These are phyloP conservation scores for Picus viridis DNA, from an alignment of 2,797 vertebrate genomes.

Conservation along the genomic window DNA sequence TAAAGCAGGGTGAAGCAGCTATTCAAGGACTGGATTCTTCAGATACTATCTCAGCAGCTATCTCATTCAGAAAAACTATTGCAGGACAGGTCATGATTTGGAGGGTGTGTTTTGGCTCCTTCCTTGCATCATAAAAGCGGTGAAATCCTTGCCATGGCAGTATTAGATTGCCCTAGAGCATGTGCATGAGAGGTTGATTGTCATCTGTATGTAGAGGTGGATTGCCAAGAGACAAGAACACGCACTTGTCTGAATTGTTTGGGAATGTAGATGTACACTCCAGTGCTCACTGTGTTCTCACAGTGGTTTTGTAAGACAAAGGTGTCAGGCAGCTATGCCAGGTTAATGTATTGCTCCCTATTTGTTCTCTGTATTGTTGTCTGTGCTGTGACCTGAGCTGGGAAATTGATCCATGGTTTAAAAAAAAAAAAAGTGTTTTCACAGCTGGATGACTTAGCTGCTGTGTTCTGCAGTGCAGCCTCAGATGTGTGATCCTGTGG, in stretches of 20 bases:
- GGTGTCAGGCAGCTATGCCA: neutral
- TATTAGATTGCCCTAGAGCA: neutral
- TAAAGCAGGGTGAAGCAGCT: neutral
- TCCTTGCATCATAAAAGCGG: neutral
- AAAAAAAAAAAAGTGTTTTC: neutral
- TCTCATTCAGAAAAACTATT: slow-evolving; percentile 39
- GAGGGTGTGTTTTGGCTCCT: neutral
- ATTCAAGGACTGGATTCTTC: neutral
- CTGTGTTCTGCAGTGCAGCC: neutral
- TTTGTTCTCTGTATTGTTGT: neutral
- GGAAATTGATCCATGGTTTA: neutral
- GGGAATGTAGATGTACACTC: neutral
- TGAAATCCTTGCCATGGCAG: neutral
- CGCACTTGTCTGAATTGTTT: neutral
- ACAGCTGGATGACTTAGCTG: neutral
- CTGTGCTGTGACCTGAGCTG: neutral
- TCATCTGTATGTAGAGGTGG: neutral
- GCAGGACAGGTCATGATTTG: neutral
- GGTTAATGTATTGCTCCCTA: neutral
- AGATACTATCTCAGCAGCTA: neutral
- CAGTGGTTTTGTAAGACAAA: neutral
- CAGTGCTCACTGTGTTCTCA: neutral
- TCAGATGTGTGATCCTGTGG: neutral
- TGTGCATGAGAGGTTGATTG: neutral
- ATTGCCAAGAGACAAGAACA: neutral